These are phyloP conservation scores for Agrochola lychnidis DNA, from an alignment of 2,888 invertebrate genomes.

Conservation along the genomic window DNA sequence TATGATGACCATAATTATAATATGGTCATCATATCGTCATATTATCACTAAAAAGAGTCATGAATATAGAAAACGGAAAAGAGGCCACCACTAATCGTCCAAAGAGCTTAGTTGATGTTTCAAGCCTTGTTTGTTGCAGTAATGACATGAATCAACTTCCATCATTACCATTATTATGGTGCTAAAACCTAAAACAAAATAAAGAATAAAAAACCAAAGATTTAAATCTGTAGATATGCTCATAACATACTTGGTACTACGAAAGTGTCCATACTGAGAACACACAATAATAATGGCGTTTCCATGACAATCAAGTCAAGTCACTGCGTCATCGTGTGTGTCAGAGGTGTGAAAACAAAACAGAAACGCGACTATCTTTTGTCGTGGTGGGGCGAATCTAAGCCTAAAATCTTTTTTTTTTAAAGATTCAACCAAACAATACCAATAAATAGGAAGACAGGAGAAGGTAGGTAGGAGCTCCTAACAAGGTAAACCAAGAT, in stretches of 20 bases:
- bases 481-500: constrained; percentile 40
- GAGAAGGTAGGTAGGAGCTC: background rate
- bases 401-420: background rate
- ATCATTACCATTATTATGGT: too few relatives aligned
- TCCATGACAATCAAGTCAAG: background rate
- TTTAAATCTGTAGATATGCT: background rate
- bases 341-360: background rate
- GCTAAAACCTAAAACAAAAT: too few relatives aligned
- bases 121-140: background rate
- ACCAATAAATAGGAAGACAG: background rate
- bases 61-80: too few relatives aligned
- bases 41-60: too few relatives aligned
- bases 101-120: too few relatives aligned
- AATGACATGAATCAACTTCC: background rate
- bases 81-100: too few relatives aligned
- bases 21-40: too few relatives aligned
- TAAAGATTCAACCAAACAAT: background rate
- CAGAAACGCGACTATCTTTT: background rate
- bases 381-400: background rate
- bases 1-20: too few relatives aligned
- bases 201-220: background rate
- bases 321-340: too few relatives aligned
- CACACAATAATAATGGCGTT: background rate
- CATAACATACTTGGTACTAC: background rate
- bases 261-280: background rate